These are phyloP conservation scores for Aplysia californica DNA, from an alignment of 1,140 invertebrate species.

Conservation along the genomic window DNA sequence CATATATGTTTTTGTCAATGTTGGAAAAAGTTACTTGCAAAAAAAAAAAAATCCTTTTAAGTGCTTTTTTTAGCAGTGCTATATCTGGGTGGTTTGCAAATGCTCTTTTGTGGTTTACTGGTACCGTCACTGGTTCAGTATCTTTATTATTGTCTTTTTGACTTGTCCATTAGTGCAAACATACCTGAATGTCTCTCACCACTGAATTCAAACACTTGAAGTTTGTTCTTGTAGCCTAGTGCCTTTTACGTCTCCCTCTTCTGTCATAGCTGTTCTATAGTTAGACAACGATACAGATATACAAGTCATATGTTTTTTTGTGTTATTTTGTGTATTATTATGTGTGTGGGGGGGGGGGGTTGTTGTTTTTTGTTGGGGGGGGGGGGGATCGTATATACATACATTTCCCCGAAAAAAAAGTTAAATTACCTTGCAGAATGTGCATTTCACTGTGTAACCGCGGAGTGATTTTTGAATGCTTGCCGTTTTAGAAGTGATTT, in stretches of 20 bases:
- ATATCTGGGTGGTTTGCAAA: not conserved
- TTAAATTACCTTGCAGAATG: not conserved
- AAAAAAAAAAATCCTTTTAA: not conserved
- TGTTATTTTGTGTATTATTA: too few species aligned
- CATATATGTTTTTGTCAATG: not conserved
- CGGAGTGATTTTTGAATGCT: not conserved
- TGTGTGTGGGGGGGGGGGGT: too few species aligned
- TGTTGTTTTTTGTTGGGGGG: too few species aligned
- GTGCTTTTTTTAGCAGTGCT: not conserved
- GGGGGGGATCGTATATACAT: not conserved
- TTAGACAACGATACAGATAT: not conserved
- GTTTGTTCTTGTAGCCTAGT: too few species aligned
- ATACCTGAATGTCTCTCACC: too few species aligned
- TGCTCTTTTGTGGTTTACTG: too few species aligned
- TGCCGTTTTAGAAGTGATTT: not conserved
- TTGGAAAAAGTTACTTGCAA: too few species aligned
- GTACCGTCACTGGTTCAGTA: not conserved
- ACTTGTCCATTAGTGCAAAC: too few species aligned
- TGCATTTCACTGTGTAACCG: not conserved
- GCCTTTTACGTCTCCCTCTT: too few species aligned
- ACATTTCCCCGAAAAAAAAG: not conserved
- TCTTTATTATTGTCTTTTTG: not conserved
- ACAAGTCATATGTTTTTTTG: not conserved
- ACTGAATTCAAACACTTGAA: too few species aligned
- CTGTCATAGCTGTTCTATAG: not conserved